Evolutionary conservation across 1,140 invertebrate genomes (phyloP).

Genomic region (Goniozus legneri): DNA sequence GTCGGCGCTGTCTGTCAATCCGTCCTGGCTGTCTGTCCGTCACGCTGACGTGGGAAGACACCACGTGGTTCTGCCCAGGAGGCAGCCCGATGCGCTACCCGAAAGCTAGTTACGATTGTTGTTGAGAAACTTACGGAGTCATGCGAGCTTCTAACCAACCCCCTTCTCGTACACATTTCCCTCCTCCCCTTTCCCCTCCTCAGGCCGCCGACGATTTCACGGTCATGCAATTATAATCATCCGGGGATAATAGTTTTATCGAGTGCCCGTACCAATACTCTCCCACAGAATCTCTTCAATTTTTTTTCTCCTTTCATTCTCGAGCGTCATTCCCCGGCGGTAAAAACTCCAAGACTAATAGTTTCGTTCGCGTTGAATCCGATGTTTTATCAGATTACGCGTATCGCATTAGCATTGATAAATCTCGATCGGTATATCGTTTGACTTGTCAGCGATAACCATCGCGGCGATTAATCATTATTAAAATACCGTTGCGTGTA

Average conservation of each 20-base stretch:
- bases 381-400: no score
- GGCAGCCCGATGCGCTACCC: constrained; percentile 36
- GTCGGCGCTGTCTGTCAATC: constrained; percentile 48
- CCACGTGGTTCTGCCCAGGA: constrained; percentile 45
- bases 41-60: constrained; percentile 55
- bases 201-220: constrained; percentile 36
- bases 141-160: constrained; percentile 39
- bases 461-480: no score
- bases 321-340: not conserved
- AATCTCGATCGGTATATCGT: no score
- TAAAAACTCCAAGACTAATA: no score
- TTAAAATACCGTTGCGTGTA: no score
- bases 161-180: constrained; percentile 12
- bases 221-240: constrained; percentile 52
- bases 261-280: not conserved
- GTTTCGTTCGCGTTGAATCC: no score
- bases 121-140: constrained; percentile 46
- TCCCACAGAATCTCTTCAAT: no score
- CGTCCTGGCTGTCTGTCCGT: constrained; percentile 49
- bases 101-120: constrained; percentile 53
- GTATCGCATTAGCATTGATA: no score
- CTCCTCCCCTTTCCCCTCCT: constrained; percentile 10
- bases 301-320: not conserved
- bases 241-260: constrained; percentile 41
- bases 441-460: no score